phyloP scores from a whole-genome alignment of 2,797 vertebrate species.

The Discoglossus pictus region DNA sequence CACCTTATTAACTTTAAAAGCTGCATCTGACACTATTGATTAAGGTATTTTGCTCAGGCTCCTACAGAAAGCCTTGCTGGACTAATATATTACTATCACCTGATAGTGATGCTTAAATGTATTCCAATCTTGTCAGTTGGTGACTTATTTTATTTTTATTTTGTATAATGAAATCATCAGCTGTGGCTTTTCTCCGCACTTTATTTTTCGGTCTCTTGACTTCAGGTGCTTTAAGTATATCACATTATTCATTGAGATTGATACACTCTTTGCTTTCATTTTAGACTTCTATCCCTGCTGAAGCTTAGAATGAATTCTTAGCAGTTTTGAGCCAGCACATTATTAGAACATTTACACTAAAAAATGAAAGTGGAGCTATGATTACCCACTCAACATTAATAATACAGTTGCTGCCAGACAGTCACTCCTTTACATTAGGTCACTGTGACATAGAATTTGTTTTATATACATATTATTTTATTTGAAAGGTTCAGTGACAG shows the following conservation, averaged over 20 bases:
- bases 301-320: conserved; percentile 44
- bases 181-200: conserved; percentile 13
- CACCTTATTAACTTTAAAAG: conserved; percentile 55
- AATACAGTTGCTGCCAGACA: conserved; percentile 24
- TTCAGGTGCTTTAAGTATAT: conserved; percentile 20
- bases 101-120: conserved; percentile 51
- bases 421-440: not conserved
- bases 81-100: conserved; percentile 47
- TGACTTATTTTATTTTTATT: conserved; percentile 45
- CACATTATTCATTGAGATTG: conserved; percentile 48
- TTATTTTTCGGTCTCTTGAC: conserved; percentile 37
- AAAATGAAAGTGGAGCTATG: conserved; percentile 37
- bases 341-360: conserved; percentile 45
- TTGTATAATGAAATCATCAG: conserved; percentile 39
- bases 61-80: conserved; percentile 48
- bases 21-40: conserved; percentile 58
- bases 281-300: conserved; percentile 47
- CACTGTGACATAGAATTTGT: not conserved
- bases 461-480: not conserved
- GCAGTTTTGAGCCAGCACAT: conserved; percentile 25
- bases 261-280: conserved; percentile 54
- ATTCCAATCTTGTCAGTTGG: conserved; percentile 41
- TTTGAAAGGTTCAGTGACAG: conserved; percentile 1
- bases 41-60: conserved; percentile 42
- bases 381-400: conserved; percentile 31